Base-by-base conservation (phyloP, 2,113 vertebrate genomes). In the Etheostoma spectabile region DNA sequence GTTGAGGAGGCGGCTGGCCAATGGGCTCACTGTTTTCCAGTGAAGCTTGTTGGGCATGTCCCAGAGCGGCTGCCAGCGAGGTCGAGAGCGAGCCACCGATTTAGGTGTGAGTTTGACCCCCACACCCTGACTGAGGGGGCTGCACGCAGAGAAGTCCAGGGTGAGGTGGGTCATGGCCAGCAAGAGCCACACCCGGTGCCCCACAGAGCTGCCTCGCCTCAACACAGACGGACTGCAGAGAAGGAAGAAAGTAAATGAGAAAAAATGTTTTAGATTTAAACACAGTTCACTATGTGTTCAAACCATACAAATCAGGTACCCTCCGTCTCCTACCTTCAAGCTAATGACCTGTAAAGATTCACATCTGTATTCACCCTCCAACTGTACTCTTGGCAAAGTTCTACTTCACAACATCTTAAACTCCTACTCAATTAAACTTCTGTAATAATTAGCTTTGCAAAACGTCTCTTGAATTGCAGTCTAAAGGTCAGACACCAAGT, bases 161-260 rank as follows among this genome's bases (percentile, higher is more conserved):
- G 94, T 95, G 83, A 96, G 93, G 89, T 96, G 95, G 73, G 95
- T 93, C 91, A 96, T 92, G 61, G 95, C 93, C 67, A 96, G 86
- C 69, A 96, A 91, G 82, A 96, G 94, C 95, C 95, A 96, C 79
- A 95, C 89, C 86, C 94, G 91, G 69, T 94, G 94, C 60, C 94
- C 94, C 86, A 94, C 89, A 60, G 90, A 89, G 91, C 91, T 89
- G 75, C 92, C 86, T 74, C 92, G 91, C 92, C 90, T 93, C 86
- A 88, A 62, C 82, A 92, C 93, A 87, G 93, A 92, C 55, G 92
- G 90, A 92, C 95, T 95, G 92, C 63, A 83, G 68, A 89, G 80
- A 86, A 67, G 60, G 52, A 46, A 90, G 83, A 83, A 62, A 85
- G 64, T 24, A 35, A 82, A 87, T 63, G 65, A 91, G 61, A 84